phyloP scores from a whole-genome alignment of 2,797 vertebrate genomes.

The Toxotes lorentzi region DNA sequence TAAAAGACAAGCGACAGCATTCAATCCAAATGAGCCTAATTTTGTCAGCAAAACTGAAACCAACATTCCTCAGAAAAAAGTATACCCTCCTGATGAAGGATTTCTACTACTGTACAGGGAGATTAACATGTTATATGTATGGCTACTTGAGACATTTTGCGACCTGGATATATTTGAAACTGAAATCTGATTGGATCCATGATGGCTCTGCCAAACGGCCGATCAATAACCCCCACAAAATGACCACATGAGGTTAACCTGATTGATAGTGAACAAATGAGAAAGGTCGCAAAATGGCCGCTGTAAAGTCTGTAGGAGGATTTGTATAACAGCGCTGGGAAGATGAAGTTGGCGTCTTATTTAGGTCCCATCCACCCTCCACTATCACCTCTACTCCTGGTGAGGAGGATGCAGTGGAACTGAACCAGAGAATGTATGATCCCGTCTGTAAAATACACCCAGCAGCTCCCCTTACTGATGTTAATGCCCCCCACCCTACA shows the following conservation, averaged over 20 bases:
- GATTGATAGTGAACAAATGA: background rate
- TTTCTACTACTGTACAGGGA: constrained; percentile 24
- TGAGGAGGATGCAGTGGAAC: constrained; percentile 2
- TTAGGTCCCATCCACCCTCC: constrained; percentile 10
- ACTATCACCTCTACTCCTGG: constrained; percentile 17
- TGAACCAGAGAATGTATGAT: constrained; percentile 46
- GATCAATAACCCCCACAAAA: background rate
- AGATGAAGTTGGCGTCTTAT: constrained; percentile 3
- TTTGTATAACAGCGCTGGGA: background rate
- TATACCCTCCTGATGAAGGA: constrained; percentile 21
- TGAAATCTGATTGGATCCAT: background rate
- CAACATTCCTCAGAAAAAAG: constrained; percentile 60
- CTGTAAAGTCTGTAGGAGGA: background rate
- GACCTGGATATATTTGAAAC: background rate
- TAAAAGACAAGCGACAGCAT: constrained; percentile 3
- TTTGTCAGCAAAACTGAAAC: constrained; percentile 41
- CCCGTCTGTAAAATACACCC: constrained; percentile 28
- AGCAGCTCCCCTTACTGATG: background rate
- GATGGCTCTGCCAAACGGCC: background rate
- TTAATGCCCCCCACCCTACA: background rate
- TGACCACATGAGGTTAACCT: too few relatives aligned
- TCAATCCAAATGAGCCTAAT: constrained; percentile 33
- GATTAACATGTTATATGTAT: background rate
- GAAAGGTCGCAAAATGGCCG: background rate
- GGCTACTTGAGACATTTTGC: constrained; percentile 13